Base-by-base conservation (phyloP, 2,113 vertebrate genomes). In the Sphaerodactylus townsendi region DNA sequence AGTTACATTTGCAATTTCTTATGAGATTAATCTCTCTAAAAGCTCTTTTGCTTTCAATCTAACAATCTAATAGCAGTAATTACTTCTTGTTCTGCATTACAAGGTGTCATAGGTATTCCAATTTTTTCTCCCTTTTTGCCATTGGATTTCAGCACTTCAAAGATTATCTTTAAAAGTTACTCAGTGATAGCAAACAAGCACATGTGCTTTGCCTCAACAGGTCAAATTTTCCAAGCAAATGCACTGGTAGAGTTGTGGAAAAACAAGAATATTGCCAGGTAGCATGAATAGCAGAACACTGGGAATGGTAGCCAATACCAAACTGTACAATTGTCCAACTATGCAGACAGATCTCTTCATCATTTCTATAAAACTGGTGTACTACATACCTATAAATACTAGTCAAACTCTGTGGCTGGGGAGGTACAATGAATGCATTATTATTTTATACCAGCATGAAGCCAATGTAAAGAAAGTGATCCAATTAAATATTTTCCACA, bases 11-110 rank as follows among this genome's bases (percentile, higher is more conserved):
- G 80, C 65, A 74, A 30, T 48, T 90, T 86, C 87, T 90, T 69
- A 79, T 88, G 91, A 93, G 93, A 94, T 88, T 89, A 91, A 91
- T 89, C 88, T 93, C 80, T 90, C 85, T 90, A 92, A 92, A 92
- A 92, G 89, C 69, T 93, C 83, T 86, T 86, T 90, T 80, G 79
- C 76, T 92, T 94, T 89, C 87, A 88, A 53, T 76, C 85, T 85
- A 78, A 91, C 85, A 50, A 48, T 89, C 87, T 94, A 92, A 91
- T 83, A 90, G 88, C 81, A 88, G 92, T 92, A 94, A 94, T 92
- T 94, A 93, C 87, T 93, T 90, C 87, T 92, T 91, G 89, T 91
- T 93, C 91, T 85, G 56, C 70, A 77, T 89, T 93, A 94, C 86
- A 90, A 92, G 83, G 88, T 91, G 86, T 88, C 89, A 92, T 82